phyloP scores from a whole-genome alignment of 2,797 vertebrate species.

The Capromys pilorides region DNA sequence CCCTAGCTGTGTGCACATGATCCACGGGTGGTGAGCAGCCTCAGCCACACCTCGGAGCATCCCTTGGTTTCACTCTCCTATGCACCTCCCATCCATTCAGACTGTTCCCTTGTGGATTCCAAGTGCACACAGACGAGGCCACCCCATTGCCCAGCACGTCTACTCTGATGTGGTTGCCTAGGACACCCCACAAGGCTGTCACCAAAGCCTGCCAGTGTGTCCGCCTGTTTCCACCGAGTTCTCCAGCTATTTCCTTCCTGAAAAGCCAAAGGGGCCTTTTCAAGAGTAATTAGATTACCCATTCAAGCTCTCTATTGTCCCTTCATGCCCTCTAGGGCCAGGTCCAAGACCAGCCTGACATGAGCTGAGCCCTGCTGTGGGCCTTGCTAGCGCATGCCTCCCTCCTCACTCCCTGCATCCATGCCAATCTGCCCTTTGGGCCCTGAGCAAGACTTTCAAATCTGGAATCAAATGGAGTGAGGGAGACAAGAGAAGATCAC shows the following conservation, averaged over 20 bases:
- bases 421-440: fast-evolving
- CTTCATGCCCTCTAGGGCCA: neutral
- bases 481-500: neutral
- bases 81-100: neutral
- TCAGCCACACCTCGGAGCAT: neutral
- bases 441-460: neutral
- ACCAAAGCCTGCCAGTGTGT: neutral
- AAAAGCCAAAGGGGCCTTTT: neutral
- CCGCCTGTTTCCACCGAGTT: neutral
- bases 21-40: fast-evolving
- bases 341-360: neutral
- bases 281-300: neutral
- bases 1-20: fast-evolving
- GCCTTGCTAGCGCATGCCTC: fast-evolving
- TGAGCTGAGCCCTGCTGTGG: neutral
- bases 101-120: neutral
- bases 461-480: neutral
- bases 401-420: fast-evolving
- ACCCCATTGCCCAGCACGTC: fast-evolving
- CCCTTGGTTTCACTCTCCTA: neutral
- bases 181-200: neutral
- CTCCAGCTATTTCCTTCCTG: neutral
- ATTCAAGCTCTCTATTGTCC: neutral
- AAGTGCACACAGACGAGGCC: too few relatives aligned
- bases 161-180: fast-evolving